Evolutionary conservation across 2,113 vertebrate genomes (phyloP).

Genomic region (Callithrix jacchus): DNA sequence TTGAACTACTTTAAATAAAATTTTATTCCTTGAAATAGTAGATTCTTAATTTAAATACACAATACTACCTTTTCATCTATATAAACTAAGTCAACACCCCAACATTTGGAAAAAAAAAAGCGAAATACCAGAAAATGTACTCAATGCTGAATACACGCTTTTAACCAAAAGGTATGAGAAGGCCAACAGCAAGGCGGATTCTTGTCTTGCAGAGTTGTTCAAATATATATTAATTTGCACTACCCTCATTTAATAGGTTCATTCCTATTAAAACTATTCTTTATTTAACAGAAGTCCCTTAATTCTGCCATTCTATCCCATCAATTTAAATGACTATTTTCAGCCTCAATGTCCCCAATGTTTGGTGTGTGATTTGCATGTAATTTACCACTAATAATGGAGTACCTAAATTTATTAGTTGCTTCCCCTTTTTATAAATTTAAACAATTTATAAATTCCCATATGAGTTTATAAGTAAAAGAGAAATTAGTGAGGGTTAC

Average conservation of each 20-base stretch:
- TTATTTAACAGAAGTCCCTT: background rate
- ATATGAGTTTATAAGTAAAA: background rate
- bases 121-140: slow-evolving; percentile 11
- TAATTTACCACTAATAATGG: background rate
- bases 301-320: background rate
- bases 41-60: background rate
- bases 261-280: background rate
- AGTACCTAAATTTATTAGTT: background rate
- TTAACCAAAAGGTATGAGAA: background rate
- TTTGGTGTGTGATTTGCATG: background rate
- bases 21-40: background rate
- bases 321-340: slow-evolving; percentile 24
- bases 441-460: background rate
- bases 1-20: background rate
- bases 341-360: background rate
- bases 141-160: background rate
- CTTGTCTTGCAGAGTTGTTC: background rate
- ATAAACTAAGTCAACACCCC: background rate
- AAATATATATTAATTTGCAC: background rate
- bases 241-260: background rate
- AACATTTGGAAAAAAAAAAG: background rate
- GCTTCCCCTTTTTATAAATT: background rate
- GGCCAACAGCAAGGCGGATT: background rate
- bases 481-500: background rate
- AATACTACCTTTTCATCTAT: background rate